Conservation (phyloP, 2,113 vertebrate species). For the Rousettus leschenaultii region DNA sequence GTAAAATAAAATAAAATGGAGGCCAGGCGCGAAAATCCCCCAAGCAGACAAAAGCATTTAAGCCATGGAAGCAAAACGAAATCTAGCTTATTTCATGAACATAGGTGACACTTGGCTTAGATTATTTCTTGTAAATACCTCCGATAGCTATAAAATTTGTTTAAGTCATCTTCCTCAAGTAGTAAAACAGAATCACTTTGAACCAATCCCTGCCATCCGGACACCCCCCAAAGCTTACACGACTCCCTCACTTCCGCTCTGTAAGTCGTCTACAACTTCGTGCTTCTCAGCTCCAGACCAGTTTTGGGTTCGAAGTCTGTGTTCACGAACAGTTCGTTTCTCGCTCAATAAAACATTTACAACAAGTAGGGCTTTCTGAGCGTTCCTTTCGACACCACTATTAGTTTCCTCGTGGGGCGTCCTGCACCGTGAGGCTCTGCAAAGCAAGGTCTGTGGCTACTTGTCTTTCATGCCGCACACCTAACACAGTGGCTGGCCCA, state of each 20-base stretch:
- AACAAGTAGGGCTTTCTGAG: background rate
- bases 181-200: background rate
- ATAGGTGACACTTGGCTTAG: background rate
- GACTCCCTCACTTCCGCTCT: background rate
- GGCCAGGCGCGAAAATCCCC: background rate
- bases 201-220: background rate
- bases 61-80: background rate
- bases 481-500: too few species aligned
- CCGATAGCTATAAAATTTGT: background rate
- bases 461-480: fast-evolving
- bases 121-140: background rate
- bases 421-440: background rate
- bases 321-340: background rate
- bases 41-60: background rate
- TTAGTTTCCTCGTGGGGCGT: background rate
- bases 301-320: background rate
- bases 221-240: background rate
- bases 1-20: background rate
- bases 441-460: background rate
- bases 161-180: background rate
- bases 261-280: background rate
- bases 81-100: background rate
- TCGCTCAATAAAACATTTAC: background rate
- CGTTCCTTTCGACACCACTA: background rate
- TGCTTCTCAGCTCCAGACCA: background rate